Evolutionary conservation across 2,888 invertebrate genomes (phyloP), one percentile per base, ranked within the genome.

Genomic region (Sphaerophoria taeniata): DNA sequence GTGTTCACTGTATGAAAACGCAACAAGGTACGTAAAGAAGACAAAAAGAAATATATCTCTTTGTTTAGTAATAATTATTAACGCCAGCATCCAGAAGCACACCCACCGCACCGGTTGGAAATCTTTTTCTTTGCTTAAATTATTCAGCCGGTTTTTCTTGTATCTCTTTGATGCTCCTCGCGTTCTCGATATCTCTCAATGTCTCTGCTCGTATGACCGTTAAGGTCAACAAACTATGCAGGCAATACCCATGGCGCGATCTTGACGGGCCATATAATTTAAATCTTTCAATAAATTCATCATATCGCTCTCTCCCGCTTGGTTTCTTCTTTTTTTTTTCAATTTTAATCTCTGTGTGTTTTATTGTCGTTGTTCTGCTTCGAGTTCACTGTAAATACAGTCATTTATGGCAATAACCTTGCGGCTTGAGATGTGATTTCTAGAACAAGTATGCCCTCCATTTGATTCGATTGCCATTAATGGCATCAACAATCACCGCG

Each of bases 1-100:
- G 98, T 91, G 96, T 97, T 89, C 98, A 98, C 93, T 97, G 97
- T 96, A 97, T 98, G 97, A 98, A 97, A 94, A 98, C 98, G 93
- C 95, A 95, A 94, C 97, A 98, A 95, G 96, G 96, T 96, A 93
- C 93, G 93, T 89, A 76, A 9, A 24, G 14, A 49, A 0, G 6
- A 65, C n/a, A 14, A 34, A 65, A 16, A 4, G 4, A 3, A 65
- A 16, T 14, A 36, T 9, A 43, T 24, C 1, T 31, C 1, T 7
- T 14, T 12, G 33, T 51, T 24, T 56, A 4, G 43, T 11, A 43
- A 5, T 11, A 43, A 43, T 43, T 7, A 43, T 43, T 43, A 43
- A 43, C 43, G 12, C 43, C 43, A 43, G 11, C 2, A 43, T 12
- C 24, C 24, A 24, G 24, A 24, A 24, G 24, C 24, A 2, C 24